Percentiles rank a stretch among this genome's conserved stretches.
Evolutionary conservation across 2,888 invertebrate genomes (phyloP).

Genomic region (Dicyrtoma fusca): DNA sequence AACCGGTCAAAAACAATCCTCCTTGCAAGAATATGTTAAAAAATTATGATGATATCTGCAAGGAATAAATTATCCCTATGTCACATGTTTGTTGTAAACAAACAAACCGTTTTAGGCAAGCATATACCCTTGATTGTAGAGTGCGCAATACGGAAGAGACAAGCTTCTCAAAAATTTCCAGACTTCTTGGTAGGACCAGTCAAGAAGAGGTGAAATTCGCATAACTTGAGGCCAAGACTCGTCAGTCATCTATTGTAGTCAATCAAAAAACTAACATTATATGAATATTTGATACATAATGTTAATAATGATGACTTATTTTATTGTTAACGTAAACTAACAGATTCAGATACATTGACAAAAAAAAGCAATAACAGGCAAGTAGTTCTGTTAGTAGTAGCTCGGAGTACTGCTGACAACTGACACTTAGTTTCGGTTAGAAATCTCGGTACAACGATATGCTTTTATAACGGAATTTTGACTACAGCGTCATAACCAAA

Average conservation of each 20-base stretch:
- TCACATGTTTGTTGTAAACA: conserved; percentile 56
- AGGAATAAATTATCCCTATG: neutral
- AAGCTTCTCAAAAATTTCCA: conserved; percentile 84
- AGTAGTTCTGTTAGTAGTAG: too few species aligned
- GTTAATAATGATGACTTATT: too few species aligned
- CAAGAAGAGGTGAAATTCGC: conserved; percentile 85
- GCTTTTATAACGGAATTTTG: too few species aligned
- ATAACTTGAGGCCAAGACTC: conserved; percentile 85
- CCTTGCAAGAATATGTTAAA: neutral
- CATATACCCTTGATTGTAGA: conserved; percentile 91
- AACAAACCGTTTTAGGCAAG: too few species aligned
- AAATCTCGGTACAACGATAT: too few species aligned
- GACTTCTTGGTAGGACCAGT: conserved; percentile 88
- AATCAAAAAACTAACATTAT: conserved; percentile 3
- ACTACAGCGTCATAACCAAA: too few species aligned
- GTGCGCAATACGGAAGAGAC: conserved; percentile 82
- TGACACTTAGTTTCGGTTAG: too few species aligned
- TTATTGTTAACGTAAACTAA: too few species aligned
- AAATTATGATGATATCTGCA: neutral
- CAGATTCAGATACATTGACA: neutral
- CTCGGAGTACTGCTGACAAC: too few species aligned
- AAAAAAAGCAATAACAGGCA: neutral
- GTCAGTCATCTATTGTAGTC: conserved; percentile 76
- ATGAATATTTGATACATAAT: neutral
- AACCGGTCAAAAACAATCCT: too few species aligned